Base-by-base conservation (phyloP, 2,113 vertebrate species). In the Aegypius monachus region DNA sequence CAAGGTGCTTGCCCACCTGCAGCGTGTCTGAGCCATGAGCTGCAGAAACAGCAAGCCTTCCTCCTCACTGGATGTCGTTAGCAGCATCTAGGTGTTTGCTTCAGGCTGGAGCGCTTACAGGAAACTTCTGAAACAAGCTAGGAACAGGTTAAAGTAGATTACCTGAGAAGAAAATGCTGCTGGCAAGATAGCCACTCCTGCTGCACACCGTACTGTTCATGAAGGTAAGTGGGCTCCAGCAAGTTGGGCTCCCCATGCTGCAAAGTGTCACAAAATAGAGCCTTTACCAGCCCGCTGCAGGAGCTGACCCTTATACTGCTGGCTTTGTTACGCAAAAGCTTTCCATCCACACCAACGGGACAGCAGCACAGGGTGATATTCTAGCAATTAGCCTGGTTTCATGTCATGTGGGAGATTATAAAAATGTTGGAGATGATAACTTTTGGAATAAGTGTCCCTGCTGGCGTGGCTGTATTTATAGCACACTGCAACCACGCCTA, bases 221-320 rank as follows among this genome's bases (percentile, higher is more conserved):
- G 43, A 73, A 56, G 23, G 21, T 31, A 38, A 56, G n/a, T 19
- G 42, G 3, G 42, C 20, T 68, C 29, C 23, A 73, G 26, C 36
- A 70, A 27, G n/a, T 10, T 43, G 38, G 59, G 10, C 1, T 87
- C 40, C 26, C 8, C 13, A 5, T 65, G 53, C 31, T 4, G 1
- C 3, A 1, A 66, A 43, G 3, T 17, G 13, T n/a, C 4, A 13
- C 17, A 50, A 86, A 86, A n/a, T 13, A 65, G 13, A 83, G 14
- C 8, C 32, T 72, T 45, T 55, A 11, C 16, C 2, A 3, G 14
- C 11, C 8, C 1, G 2, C 22, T 70, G 40, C 5, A 43, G 59
- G 52, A n/a, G 19, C 5, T 36, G 34, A 81, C 43, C 9, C 4
- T 48, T n/a, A 26, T 32, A 34, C 11, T 0, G 0, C 7, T 0